Conservation (phyloP, 2,797 vertebrate species). For the Dicrostonyx torquatus region DNA sequence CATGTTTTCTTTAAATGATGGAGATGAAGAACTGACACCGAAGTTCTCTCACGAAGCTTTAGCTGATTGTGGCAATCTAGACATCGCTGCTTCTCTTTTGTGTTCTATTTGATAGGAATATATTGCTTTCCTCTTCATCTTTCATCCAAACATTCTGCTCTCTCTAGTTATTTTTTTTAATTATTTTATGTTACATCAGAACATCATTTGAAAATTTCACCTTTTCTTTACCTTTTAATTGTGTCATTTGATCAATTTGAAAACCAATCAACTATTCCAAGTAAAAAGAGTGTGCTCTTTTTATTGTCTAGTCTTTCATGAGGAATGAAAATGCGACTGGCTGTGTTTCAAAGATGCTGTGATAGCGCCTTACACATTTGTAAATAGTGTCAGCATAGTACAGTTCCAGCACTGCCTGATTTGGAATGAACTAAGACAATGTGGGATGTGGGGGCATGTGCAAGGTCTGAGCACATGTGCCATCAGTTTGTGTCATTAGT, state of each 20-base stretch:
- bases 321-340: slow-evolving; percentile 18
- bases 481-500: not conserved
- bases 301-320: not conserved
- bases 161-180: slow-evolving; percentile 5
- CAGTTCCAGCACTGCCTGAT: not conserved
- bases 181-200: not conserved
- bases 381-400: not conserved
- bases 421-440: slow-evolving; percentile 25
- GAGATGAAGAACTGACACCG: not conserved
- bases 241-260: not conserved
- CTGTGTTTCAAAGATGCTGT: slow-evolving; percentile 6
- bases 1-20: not conserved
- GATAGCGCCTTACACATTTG: not conserved
- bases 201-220: not conserved
- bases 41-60: not conserved
- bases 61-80: not conserved
- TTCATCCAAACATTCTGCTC: not conserved
- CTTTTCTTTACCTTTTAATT: slow-evolving; percentile 25
- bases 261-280: not conserved
- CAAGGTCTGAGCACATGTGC: not conserved
- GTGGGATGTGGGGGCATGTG: not conserved
- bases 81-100: not conserved
- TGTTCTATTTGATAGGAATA: not conserved
- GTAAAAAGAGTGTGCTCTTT: not conserved
- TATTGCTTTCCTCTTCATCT: not conserved